These are phyloP conservation scores for Tanytarsus gracilentus DNA, from an alignment of 2,888 invertebrate genomes.

Conservation along the genomic window DNA sequence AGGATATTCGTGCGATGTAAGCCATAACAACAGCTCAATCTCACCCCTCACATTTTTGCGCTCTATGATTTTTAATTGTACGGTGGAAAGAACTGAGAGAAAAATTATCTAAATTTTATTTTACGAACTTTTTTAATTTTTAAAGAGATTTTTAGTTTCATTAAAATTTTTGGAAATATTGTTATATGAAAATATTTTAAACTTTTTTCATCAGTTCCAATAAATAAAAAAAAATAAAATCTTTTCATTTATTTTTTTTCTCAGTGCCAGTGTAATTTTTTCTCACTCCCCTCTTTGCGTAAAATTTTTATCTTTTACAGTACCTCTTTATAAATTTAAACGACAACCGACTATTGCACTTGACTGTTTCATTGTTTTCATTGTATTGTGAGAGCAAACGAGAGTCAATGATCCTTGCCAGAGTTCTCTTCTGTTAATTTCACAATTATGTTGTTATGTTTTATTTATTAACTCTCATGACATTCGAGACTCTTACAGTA, in stretches of 20 bases:
- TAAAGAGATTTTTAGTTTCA: no score
- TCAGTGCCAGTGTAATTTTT: no score
- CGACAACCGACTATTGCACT: constrained; percentile 16
- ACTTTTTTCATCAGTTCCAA: no score
- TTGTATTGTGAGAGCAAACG: no score
- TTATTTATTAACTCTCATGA: constrained; percentile 28
- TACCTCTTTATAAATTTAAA: constrained; percentile 18
- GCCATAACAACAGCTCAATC: background rate
- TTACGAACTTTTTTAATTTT: no score
- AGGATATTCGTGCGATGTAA: constrained; percentile 18
- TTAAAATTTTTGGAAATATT: no score
- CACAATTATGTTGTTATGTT: constrained; percentile 29
- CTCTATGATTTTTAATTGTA: no score
- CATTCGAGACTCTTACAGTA: constrained; percentile 8
- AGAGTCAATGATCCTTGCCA: constrained; percentile 26
- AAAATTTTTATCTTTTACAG: background rate
- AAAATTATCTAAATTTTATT: no score
- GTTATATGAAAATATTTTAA: no score
- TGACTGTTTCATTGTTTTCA: background rate
- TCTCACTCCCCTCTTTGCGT: background rate
- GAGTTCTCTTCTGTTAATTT: constrained; percentile 21
- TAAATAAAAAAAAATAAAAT: no score
- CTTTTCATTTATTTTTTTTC: no score
- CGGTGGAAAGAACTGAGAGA: no score
- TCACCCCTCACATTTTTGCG: background rate